Base-by-base conservation (phyloP, 2,888 invertebrate genomes). In the Chrysolina oricalcia region DNA sequence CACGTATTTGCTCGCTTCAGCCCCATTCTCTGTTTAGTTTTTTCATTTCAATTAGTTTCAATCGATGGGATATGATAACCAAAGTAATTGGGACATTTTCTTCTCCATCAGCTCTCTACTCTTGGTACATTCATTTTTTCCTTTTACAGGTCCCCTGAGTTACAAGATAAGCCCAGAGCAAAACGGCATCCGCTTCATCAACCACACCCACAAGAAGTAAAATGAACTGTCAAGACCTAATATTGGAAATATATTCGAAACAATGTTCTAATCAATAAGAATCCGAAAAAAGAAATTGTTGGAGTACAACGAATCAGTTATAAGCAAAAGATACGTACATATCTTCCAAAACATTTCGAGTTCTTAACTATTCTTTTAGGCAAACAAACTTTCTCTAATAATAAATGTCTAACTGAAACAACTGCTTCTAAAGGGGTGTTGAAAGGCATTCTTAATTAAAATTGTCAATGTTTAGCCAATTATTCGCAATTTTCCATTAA, bases 81-180 rank as follows among this genome's bases (percentile, higher is more conserved):
- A 27, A 35, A 11, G 13, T 53, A 19, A 3, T 10, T 41, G 21
- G 21, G 1, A 17, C 11, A 66, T 41, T 23, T 66, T n/a, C n/a
- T 23, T 35, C 67, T 35, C 35, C 50, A 10, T 11, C 9, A 23
- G 27, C 27, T 3, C 35, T 67, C 43, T 67, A 40, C 15, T 68
- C 17, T 53, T 68, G 68, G 68, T 68, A 68, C 68, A 68, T 53
- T 53, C 53, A 68, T 68, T 68, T 68, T 68, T 68, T 68, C 68
- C 68, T 68, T 68, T 68, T 68, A 15, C 68, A 68, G 68, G 68
- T 53, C 56, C 53, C 27, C 19, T 68, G 68, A 68, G 40, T 68
- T 40, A 68, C 21, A 19, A 56, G 68, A 68, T 19, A 35, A 27
- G 53, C 35, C 53, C 35, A 68, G 68, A 35, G 40, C 23, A 68